These are phyloP conservation scores for Euclidia mi DNA, from an alignment of 2,888 invertebrate species.

Conservation along the genomic window DNA sequence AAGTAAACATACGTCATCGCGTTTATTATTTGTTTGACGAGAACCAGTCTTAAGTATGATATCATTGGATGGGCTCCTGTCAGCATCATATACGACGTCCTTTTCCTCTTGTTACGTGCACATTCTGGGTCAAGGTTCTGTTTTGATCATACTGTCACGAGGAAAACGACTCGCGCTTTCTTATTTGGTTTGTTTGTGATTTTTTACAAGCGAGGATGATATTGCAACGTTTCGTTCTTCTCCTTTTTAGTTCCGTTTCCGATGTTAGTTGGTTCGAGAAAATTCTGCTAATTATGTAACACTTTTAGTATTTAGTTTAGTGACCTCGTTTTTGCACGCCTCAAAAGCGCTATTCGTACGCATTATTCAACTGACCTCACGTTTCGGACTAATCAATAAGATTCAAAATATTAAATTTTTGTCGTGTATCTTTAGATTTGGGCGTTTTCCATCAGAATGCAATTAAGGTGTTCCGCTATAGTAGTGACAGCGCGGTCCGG, in stretches of 20 bases:
- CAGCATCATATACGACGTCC: slow-evolving; percentile 55
- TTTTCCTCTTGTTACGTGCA: slow-evolving; percentile 74
- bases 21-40: slow-evolving; percentile 26
- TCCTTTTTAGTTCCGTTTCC: slow-evolving; percentile 3
- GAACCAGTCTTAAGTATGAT: slow-evolving; percentile 54
- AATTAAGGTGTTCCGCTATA: slow-evolving; percentile 76
- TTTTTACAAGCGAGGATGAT: slow-evolving; percentile 1
- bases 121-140: slow-evolving; percentile 84
- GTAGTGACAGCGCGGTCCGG: slow-evolving; percentile 63
- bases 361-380: not conserved
- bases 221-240: slow-evolving; percentile 3
- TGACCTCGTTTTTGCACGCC: slow-evolving; percentile 15
- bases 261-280: not conserved
- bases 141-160: slow-evolving; percentile 75
- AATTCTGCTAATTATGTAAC: slow-evolving; percentile 7
- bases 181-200: slow-evolving; percentile 41
- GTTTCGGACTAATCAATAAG: not conserved
- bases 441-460: slow-evolving; percentile 59
- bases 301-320: slow-evolving; percentile 16
- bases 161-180: slow-evolving; percentile 66
- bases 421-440: slow-evolving; percentile 35
- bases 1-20: slow-evolving; percentile 19
- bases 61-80: slow-evolving; percentile 49
- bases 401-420: slow-evolving; percentile 5
- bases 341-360: slow-evolving; percentile 1